Conservation (phyloP, 1,140 invertebrate genomes). For the Conus ventricosus region DNA sequence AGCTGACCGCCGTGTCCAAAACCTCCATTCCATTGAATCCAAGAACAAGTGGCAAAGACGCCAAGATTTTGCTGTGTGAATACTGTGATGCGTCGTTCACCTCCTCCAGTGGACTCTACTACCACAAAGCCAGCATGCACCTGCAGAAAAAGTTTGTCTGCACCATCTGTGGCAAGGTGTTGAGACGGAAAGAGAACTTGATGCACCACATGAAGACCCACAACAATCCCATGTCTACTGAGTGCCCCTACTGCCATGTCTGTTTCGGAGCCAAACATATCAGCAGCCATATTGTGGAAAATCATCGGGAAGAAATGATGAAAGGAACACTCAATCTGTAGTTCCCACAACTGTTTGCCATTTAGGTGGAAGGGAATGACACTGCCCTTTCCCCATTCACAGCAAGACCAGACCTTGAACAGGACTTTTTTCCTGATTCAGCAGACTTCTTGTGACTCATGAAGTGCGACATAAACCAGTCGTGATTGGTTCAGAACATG, state of each 20-base stretch:
- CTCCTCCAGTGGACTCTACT: neutral
- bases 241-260: neutral
- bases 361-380: no score
- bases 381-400: neutral
- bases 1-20: neutral
- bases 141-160: neutral
- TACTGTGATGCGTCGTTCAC: conserved; percentile 5
- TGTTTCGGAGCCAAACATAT: neutral
- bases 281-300: neutral
- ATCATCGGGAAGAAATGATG: neutral
- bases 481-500: neutral
- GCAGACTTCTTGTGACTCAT: neutral
- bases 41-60: neutral
- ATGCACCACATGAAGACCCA: neutral
- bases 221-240: neutral
- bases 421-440: neutral
- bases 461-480: neutral
- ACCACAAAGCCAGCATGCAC: conserved; percentile 13
- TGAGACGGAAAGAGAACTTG: conserved; percentile 4
- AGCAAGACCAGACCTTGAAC: neutral
- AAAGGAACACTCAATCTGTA: neutral
- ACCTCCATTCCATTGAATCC: neutral
- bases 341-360: no score
- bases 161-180: conserved; percentile 2
- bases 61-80: neutral